Percentiles rank a stretch among this genome's conserved stretches.
Conservation (phyloP, 2,113 vertebrate genomes). For the Anoplopoma fimbria region DNA sequence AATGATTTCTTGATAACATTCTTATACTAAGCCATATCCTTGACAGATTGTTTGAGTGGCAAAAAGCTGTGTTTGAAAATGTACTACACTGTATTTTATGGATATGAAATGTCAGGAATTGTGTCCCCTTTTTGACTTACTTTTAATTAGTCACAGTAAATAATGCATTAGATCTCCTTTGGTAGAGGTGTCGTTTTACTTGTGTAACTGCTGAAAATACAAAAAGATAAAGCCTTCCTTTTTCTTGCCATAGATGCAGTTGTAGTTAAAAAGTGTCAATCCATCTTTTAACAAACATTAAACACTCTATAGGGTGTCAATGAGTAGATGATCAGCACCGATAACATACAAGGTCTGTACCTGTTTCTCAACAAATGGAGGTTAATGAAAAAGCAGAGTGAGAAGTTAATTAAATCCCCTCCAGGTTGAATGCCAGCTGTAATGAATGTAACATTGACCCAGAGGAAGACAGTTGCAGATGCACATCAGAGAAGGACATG, state of each 20-base stretch:
- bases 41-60: neutral
- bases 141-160: neutral
- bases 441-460: conserved; percentile 8
- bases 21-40: neutral
- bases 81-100: neutral
- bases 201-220: neutral
- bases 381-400: conserved; percentile 49
- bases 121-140: neutral
- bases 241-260: neutral
- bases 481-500: neutral
- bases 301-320: conserved; percentile 29
- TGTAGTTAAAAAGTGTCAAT: neutral
- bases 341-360: conserved; percentile 20
- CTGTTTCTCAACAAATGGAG: conserved; percentile 52
- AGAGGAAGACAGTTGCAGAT: neutral
- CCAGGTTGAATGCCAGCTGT: conserved; percentile 28
- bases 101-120: neutral
- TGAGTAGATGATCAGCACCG: conserved; percentile 47
- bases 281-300: neutral
- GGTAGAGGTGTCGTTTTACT: neutral
- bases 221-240: neutral
- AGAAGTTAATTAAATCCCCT: conserved; percentile 35
- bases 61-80: neutral
- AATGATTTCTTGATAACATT: conserved; percentile 30
- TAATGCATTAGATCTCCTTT: conserved; percentile 5